Evolutionary conservation across 2,888 invertebrate genomes (phyloP).

Genomic region (Gerosis bhagava): DNA sequence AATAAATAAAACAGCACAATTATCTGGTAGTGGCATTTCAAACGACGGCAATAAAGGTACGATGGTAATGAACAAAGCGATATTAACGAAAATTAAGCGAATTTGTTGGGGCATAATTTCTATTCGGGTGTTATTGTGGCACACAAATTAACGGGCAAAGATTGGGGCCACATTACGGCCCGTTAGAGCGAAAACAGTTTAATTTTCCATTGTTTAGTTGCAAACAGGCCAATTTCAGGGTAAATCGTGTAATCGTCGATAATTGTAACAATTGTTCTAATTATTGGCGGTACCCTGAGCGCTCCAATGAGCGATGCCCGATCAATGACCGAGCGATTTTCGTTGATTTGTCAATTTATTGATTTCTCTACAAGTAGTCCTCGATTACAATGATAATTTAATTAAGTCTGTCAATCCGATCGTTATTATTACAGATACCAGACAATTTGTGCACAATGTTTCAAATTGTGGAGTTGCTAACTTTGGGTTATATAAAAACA

Average conservation of each 20-base stretch:
- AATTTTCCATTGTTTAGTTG: conserved; percentile 69
- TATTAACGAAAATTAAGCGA: conserved; percentile 55
- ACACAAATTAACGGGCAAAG: conserved; percentile 45
- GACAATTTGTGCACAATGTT: too few relatives aligned
- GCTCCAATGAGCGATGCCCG: conserved; percentile 37
- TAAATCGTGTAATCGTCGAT: conserved; percentile 59
- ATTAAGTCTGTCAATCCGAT: too few relatives aligned
- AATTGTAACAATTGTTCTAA: conserved; percentile 69
- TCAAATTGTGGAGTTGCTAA: too few relatives aligned
- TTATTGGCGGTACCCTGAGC: conserved; percentile 52
- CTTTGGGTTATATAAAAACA: too few relatives aligned
- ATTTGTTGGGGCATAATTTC: conserved; percentile 56
- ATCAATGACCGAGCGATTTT: conserved; percentile 39
- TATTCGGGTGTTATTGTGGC: conserved; percentile 52
- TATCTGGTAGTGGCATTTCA: conserved; percentile 50
- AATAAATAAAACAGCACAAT: conserved; percentile 49
- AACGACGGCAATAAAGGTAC: conserved; percentile 50
- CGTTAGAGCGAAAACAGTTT: conserved; percentile 66
- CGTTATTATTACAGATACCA: too few relatives aligned
- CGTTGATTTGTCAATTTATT: conserved; percentile 42
- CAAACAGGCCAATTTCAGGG: conserved; percentile 58
- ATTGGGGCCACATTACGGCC: conserved; percentile 53
- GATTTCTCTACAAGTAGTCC: conserved; percentile 29
- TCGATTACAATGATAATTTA: conserved; percentile 24
- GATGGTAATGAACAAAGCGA: conserved; percentile 51